phyloP scores from a whole-genome alignment of 1,140 invertebrate genomes.

The Coelopa frigida region DNA sequence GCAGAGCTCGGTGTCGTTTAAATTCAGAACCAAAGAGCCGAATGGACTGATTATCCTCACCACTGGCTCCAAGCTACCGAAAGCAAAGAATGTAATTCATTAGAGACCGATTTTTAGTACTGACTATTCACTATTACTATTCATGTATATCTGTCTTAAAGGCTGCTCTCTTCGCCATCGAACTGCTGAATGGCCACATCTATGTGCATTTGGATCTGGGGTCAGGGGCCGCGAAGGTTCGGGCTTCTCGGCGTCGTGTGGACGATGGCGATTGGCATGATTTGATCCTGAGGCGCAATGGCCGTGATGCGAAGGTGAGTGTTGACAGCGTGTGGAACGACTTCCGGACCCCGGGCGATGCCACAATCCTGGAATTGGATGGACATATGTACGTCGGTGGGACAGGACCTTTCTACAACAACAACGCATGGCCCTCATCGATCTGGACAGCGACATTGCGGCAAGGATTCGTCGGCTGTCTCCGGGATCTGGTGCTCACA shows the following conservation, averaged over 20 bases:
- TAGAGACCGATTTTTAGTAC: conserved; percentile 66
- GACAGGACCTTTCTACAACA: conserved; percentile 66
- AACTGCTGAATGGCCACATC: conserved; percentile 86
- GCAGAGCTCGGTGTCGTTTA: conserved; percentile 83
- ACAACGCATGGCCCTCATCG: conserved; percentile 69
- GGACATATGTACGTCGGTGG: conserved; percentile 87
- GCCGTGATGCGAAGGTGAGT: conserved; percentile 75
- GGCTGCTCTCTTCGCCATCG: conserved; percentile 88
- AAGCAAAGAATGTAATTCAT: conserved; percentile 48
- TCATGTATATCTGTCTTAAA: conserved; percentile 46
- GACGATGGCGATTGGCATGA: conserved; percentile 91
- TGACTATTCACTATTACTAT: not conserved
- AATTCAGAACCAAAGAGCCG: conserved; percentile 88
- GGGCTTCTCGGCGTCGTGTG: conserved; percentile 71
- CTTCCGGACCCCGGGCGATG: conserved; percentile 76
- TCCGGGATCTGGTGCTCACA: conserved; percentile 88
- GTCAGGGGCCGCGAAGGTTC: conserved; percentile 78
- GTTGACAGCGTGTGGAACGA: conserved; percentile 85
- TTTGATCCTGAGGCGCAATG: conserved; percentile 69
- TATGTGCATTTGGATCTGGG: conserved; percentile 88
- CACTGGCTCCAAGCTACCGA: conserved; percentile 66
- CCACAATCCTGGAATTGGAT: conserved; percentile 79
- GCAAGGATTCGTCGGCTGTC: conserved; percentile 91
- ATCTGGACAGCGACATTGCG: conserved; percentile 85
- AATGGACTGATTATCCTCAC: conserved; percentile 92